phyloP scores from a whole-genome alignment of 2,113 vertebrate species.

The Sprattus sprattus region DNA sequence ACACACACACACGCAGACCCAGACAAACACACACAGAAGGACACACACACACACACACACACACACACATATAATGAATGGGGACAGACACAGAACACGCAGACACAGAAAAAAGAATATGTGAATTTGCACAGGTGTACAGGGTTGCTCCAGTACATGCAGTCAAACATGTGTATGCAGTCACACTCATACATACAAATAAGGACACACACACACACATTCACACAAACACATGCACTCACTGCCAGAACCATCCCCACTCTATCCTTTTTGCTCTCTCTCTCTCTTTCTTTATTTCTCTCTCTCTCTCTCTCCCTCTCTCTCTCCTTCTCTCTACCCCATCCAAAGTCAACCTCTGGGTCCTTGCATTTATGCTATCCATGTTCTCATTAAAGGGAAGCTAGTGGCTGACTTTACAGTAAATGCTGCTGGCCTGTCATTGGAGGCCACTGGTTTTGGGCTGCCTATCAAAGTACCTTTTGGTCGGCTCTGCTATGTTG shows the following conservation, averaged over 20 bases:
- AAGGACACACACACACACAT: neutral
- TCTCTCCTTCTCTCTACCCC: neutral
- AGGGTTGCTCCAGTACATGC: neutral
- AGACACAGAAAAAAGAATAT: too few species aligned
- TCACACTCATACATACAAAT: neutral
- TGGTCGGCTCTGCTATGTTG: conserved; percentile 31
- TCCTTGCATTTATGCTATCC: neutral
- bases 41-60: too few species aligned
- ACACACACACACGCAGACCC: too few species aligned
- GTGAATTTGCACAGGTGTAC: too few species aligned
- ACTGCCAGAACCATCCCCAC: neutral
- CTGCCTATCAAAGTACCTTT: conserved; percentile 41
- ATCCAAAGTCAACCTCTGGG: neutral
- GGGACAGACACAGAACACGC: too few species aligned
- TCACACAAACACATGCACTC: neutral
- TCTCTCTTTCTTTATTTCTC: neutral
- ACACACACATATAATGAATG: too few species aligned
- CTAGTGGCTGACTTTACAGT: conserved; percentile 38
- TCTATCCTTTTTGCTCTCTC: neutral
- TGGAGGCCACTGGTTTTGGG: conserved; percentile 37
- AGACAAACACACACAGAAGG: too few species aligned
- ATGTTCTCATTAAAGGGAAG: conserved; percentile 28
- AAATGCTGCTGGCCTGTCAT: conserved; percentile 36
- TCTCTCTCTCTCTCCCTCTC: neutral
- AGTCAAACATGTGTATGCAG: neutral